A percentile compares a stretch with the other conserved stretches of the same genome.
Evolutionary conservation across 2,797 vertebrate species (phyloP).

Genomic region (Todus mexicanus): DNA sequence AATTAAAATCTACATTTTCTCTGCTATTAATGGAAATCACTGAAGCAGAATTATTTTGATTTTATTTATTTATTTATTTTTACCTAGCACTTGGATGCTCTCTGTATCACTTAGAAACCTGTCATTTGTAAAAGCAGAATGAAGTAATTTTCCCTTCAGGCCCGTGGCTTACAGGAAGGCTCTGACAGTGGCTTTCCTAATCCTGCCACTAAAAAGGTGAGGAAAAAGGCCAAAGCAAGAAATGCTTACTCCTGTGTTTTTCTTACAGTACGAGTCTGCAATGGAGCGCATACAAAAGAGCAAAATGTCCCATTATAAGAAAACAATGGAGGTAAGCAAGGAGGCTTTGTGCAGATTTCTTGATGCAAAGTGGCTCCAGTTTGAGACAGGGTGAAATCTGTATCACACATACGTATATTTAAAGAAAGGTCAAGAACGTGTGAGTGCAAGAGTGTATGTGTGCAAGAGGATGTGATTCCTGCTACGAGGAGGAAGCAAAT

Average conservation of each 20-base stretch:
- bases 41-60: background rate
- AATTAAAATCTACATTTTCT: background rate
- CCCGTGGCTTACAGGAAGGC: background rate
- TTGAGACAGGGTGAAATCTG: background rate
- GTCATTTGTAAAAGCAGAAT: background rate
- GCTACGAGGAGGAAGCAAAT: background rate
- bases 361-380: background rate
- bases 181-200: background rate
- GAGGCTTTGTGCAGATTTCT: background rate
- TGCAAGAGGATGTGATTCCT: background rate
- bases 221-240: background rate
- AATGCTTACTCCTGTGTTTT: background rate
- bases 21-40: background rate
- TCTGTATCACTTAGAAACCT: background rate
- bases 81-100: background rate
- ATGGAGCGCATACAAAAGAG: conserved; percentile 93
- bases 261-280: conserved; percentile 82
- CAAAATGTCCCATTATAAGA: conserved; percentile 90
- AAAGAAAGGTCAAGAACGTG: background rate
- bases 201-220: background rate
- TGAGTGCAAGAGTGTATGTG: background rate
- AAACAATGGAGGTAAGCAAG: conserved; percentile 86
- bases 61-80: background rate
- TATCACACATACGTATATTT: background rate
- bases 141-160: background rate